Evolutionary conservation across 2,888 invertebrate genomes (phyloP), one percentile per base, ranked within the genome.

Genomic region (Folsomia candida): DNA sequence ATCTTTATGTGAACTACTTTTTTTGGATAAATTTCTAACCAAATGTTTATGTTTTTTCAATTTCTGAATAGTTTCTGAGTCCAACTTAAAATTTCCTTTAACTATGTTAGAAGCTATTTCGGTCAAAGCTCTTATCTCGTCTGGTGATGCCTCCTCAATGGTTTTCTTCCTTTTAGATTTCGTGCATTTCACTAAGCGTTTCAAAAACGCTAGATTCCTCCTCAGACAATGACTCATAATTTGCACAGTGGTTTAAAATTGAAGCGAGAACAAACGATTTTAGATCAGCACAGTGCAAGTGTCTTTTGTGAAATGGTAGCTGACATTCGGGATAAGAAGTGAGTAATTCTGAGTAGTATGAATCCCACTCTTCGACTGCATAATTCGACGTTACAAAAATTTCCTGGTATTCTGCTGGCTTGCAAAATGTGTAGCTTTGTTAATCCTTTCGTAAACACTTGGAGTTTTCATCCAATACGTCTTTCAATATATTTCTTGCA

Each of bases 91-190:
- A 47, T 65, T 65, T 51, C 65, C 65, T 18, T 6, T 9, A n/a
- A 65, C 22, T 4, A 47, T 51, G 25, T 65, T 65, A 24, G 26
- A 24, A 22, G 65, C 65, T 4, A 65, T 20, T 20, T 65, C 65
- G 9, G 65, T 37, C 47, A 65, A 24, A 2, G 65, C 65, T 18
- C 47, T 26, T 18, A 65, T 65, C 9, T 65, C 25, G 25, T 65
- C 65, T 24, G 47, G 6, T 9, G 65, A 22, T 9, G 65, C 51
- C 18, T 20, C 3, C 4, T 24, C 26, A 25, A 65, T 47, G 9
- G 26, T 9, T 4, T 47, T 20, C 51, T 20, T 65, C 18, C 65
- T 47, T 25, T 20, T 14, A 18, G 4, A 18, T 22, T 9, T 9
- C 9, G 57, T 57, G n/a, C n/a, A n/a, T n/a, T n/a, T n/a, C n/a